These are phyloP conservation scores for Momotus momota DNA, from an alignment of 2,797 vertebrate species.

Conservation along the genomic window DNA sequence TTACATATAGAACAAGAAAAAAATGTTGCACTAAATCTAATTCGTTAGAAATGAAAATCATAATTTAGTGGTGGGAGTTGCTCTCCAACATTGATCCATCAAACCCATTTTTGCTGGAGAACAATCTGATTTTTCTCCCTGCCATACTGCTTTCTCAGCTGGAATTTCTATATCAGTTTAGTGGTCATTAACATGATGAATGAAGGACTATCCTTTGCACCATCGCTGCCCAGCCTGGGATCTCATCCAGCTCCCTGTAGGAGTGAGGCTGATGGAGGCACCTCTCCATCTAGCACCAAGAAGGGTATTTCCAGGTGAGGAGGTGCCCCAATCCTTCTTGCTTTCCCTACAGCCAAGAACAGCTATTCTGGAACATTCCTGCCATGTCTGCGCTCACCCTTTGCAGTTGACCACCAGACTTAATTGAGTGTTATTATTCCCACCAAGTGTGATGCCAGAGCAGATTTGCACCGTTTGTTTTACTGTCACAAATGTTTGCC, in stretches of 20 bases:
- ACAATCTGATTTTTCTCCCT: rapidly evolving
- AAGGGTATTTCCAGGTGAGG: background rate
- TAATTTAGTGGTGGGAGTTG: background rate
- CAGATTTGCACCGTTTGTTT: background rate
- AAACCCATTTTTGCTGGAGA: background rate
- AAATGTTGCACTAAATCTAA: background rate
- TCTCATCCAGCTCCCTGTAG: background rate
- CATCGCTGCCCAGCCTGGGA: background rate
- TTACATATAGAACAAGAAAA: background rate
- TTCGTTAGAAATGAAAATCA: background rate
- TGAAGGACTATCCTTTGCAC: background rate
- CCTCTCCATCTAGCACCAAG: background rate
- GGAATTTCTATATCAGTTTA: background rate
- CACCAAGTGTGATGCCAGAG: background rate
- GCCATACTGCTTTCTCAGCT: rapidly evolving
- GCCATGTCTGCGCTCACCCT: rapidly evolving
- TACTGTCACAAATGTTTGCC: background rate
- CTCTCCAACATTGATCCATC: background rate
- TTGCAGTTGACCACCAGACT: background rate
- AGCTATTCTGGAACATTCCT: background rate
- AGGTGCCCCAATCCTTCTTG: background rate
- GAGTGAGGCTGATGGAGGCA: background rate
- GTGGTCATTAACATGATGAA: background rate
- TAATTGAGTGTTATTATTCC: background rate
- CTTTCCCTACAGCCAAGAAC: background rate